phyloP scores from a whole-genome alignment of 1,140 invertebrate species.

The Cydia splendana region DNA sequence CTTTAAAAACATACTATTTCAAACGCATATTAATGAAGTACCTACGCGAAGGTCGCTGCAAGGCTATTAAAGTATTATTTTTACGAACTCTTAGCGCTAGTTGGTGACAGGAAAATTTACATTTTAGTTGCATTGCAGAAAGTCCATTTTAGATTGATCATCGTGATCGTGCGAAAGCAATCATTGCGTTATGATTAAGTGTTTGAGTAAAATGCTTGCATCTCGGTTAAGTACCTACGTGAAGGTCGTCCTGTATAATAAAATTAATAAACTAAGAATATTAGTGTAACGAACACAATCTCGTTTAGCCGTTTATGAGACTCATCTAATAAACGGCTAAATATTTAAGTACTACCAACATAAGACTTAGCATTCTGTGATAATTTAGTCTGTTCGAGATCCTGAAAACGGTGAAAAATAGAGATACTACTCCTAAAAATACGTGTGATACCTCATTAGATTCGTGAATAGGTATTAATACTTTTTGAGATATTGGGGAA shows the following conservation, averaged over 20 bases:
- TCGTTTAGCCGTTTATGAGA: neutral
- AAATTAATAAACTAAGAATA: neutral
- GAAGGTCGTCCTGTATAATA: neutral
- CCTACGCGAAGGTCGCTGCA: neutral
- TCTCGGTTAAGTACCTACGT: neutral
- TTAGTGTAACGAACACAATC: neutral
- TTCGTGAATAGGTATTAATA: too few relatives aligned
- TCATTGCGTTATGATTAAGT: conserved; percentile 1
- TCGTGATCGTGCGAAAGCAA: neutral
- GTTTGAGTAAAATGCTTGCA: conserved; percentile 8
- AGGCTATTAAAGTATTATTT: conserved; percentile 8
- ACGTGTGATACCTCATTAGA: too few relatives aligned
- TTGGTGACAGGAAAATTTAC: neutral
- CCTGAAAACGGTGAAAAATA: too few relatives aligned
- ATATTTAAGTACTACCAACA: too few relatives aligned
- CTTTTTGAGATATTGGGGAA: too few relatives aligned
- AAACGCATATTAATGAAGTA: conserved; percentile 10
- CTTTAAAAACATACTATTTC: neutral
- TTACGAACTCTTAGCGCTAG: neutral
- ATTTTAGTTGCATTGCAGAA: neutral
- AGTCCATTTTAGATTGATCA: neutral
- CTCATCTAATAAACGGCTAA: too few relatives aligned
- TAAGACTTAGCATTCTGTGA: too few relatives aligned
- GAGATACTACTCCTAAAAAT: too few relatives aligned
- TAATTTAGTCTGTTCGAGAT: too few relatives aligned